These are phyloP conservation scores for Setipinna tenuifilis DNA, from an alignment of 2,797 vertebrate genomes.

Conservation along the genomic window DNA sequence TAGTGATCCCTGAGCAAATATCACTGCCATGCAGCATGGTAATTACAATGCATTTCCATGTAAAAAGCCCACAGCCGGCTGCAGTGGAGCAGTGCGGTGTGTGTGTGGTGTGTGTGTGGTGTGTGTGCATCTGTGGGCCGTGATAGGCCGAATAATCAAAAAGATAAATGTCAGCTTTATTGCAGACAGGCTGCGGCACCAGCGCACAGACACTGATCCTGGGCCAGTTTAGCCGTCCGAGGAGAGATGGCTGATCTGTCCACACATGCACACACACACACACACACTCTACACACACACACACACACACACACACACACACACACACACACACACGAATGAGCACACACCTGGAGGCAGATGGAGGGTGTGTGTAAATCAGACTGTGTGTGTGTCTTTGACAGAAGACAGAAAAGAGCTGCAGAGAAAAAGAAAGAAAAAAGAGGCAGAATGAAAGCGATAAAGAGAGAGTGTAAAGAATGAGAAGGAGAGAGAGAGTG, in stretches of 20 bases:
- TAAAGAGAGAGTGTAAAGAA: no score
- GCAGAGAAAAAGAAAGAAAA: not conserved
- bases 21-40: conserved; percentile 46
- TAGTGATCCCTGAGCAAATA: conserved; percentile 55
- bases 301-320: conserved; percentile 2
- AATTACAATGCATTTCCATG: conserved; percentile 54
- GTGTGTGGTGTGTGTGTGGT: no score
- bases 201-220: conserved; percentile 37
- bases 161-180: conserved; percentile 50
- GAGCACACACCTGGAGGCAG: conserved; percentile 4
- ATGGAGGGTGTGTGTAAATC: not conserved
- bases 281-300: not conserved
- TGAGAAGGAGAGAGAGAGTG: not conserved
- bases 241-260: conserved; percentile 28
- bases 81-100: conserved; percentile 24
- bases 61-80: conserved; percentile 34
- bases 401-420: not conserved
- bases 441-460: no score
- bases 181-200: conserved; percentile 21
- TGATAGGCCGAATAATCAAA: conserved; percentile 49
- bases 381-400: not conserved
- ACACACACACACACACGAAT: conserved; percentile 4
- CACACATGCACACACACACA: not conserved
- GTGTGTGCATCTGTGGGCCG: conserved; percentile 35
- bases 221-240: conserved; percentile 23